Evolutionary conservation across 35 echinoderm and acorn worm genomes (phyloP).

Genomic region (Patiria miniata): DNA sequence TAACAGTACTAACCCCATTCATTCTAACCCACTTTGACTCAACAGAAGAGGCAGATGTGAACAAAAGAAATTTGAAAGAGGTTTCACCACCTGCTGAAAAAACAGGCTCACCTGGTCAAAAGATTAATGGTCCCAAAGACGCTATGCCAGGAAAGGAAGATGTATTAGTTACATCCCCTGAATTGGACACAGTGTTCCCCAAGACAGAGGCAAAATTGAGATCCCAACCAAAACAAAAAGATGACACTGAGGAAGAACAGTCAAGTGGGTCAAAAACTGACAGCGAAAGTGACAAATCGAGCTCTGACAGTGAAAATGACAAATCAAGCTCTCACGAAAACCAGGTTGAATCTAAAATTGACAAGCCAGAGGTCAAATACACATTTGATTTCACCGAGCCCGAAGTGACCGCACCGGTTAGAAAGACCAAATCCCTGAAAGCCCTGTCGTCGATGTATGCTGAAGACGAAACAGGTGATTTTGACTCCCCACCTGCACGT

Average conservation of each 20-base stretch:
- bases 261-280: not conserved
- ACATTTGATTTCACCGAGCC: not conserved
- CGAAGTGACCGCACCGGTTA: not conserved
- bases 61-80: not conserved
- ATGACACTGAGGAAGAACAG: not conserved
- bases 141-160: too few species aligned
- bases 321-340: too few species aligned
- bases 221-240: slow-evolving; percentile 21
- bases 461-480: not conserved
- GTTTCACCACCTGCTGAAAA: not conserved
- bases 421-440: slow-evolving; percentile 23
- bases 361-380: not conserved
- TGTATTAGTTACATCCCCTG: too few species aligned
- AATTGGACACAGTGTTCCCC: not conserved
- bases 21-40: slow-evolving; percentile 11
- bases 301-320: too few species aligned
- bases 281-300: not conserved
- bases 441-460: slow-evolving; percentile 10
- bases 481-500: not conserved
- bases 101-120: too few species aligned
- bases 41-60: slow-evolving; percentile 1
- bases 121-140: too few species aligned
- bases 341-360: not conserved
- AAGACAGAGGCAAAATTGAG: not conserved
- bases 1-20: not conserved